Conservation (phyloP, 2,113 vertebrate genomes). For the Bungarus multicinctus region DNA sequence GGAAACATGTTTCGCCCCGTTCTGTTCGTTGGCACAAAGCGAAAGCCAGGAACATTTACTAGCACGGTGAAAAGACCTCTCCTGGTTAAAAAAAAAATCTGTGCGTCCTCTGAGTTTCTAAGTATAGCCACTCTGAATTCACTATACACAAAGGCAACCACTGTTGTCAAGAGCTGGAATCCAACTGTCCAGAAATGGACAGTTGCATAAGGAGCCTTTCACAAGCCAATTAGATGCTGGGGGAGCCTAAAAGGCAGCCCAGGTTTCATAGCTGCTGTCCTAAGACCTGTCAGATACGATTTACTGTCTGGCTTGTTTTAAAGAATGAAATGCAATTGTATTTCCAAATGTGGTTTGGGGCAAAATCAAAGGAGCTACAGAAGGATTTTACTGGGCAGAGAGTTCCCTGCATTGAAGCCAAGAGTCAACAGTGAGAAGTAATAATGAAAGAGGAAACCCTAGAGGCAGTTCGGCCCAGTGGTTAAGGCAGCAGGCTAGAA, state of each 20-base stretch:
- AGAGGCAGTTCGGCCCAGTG: background rate
- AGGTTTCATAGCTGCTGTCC: background rate
- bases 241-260: background rate
- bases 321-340: background rate
- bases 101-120: background rate
- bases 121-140: background rate
- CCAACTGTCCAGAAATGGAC: background rate
- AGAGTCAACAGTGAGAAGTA: background rate
- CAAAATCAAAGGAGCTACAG: background rate
- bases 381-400: background rate
- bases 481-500: background rate
- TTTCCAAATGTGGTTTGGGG: background rate
- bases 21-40: background rate
- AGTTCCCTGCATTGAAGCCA: background rate
- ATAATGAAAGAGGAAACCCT: background rate
- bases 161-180: background rate
- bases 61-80: background rate
- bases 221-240: background rate
- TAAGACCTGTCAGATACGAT: background rate
- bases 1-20: background rate
- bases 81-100: background rate
- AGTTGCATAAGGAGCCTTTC: background rate
- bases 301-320: background rate
- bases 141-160: background rate
- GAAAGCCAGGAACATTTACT: background rate